These are phyloP conservation scores for Nemopilema nomurai DNA, from an alignment of 30 jellyfish, hydroid and myxozoan species.

Conservation along the genomic window DNA sequence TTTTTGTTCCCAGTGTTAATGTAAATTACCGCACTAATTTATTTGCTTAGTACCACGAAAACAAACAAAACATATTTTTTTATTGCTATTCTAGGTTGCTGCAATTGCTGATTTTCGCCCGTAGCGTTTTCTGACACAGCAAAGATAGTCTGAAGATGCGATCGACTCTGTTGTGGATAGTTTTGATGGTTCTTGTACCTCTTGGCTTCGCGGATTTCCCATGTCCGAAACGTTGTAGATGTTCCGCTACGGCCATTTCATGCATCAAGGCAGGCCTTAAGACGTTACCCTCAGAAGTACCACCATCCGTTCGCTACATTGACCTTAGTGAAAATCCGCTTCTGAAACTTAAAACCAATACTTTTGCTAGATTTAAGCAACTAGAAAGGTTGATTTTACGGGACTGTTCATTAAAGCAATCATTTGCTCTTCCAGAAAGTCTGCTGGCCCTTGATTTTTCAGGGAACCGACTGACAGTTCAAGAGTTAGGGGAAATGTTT, in stretches of 20 bases:
- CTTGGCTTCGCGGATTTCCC: background rate
- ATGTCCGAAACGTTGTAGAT: background rate
- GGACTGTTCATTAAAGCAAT: background rate
- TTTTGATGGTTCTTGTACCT: too few relatives aligned
- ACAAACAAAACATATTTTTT: too few relatives aligned
- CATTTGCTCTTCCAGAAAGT: background rate
- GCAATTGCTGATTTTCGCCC: too few relatives aligned
- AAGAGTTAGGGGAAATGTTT: background rate
- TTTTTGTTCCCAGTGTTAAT: too few relatives aligned
- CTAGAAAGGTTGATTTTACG: background rate
- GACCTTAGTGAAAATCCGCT: slow-evolving; percentile 15
- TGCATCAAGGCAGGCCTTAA: background rate
- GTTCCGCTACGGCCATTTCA: background rate
- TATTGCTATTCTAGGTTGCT: too few relatives aligned
- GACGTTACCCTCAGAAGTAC: background rate
- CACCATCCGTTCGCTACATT: background rate
- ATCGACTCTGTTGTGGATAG: too few relatives aligned
- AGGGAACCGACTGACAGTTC: background rate
- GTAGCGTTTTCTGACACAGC: too few relatives aligned
- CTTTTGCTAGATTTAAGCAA: background rate
- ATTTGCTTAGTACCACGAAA: too few relatives aligned
- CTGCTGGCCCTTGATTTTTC: background rate
- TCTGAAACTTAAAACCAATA: background rate
- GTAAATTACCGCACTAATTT: too few relatives aligned
- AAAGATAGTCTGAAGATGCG: too few relatives aligned